Conservation (phyloP, 2,113 vertebrate species). For the Dasyurus viverrinus region DNA sequence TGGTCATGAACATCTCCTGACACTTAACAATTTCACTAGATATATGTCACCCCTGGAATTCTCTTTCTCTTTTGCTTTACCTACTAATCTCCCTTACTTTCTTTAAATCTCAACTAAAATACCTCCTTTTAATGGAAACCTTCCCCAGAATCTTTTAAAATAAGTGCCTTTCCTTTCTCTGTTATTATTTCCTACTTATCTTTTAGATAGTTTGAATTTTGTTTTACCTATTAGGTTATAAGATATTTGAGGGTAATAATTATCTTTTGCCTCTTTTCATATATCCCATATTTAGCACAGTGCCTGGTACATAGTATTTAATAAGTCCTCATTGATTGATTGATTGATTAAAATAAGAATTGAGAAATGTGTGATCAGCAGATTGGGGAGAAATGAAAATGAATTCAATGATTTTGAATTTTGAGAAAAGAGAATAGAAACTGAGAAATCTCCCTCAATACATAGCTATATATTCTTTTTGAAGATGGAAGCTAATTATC, state of each 20-base stretch:
- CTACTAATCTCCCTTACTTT: neutral
- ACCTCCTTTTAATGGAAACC: neutral
- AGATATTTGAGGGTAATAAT: neutral
- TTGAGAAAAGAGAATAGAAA: neutral
- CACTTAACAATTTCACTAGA: neutral
- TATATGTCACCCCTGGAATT: neutral
- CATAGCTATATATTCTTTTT: neutral
- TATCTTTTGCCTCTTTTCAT: neutral
- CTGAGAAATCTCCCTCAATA: neutral
- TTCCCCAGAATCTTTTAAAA: neutral
- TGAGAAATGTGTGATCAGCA: neutral
- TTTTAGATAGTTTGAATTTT: neutral
- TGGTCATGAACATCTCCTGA: neutral
- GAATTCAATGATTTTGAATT: neutral
- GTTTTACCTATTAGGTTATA: neutral
- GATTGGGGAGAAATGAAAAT: neutral
- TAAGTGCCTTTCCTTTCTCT: neutral
- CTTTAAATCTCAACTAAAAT: neutral
- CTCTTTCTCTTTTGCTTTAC: neutral
- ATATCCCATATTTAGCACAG: neutral
- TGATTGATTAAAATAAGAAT: neutral
- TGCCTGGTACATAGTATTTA: neutral
- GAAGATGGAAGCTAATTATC: neutral
- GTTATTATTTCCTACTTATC: neutral
- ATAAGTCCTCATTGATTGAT: neutral